A percentile compares a stretch with the other conserved stretches of the same genome.
Evolutionary conservation across 2,113 vertebrate genomes (phyloP).

Genomic region (Callocephalon fimbriatum): DNA sequence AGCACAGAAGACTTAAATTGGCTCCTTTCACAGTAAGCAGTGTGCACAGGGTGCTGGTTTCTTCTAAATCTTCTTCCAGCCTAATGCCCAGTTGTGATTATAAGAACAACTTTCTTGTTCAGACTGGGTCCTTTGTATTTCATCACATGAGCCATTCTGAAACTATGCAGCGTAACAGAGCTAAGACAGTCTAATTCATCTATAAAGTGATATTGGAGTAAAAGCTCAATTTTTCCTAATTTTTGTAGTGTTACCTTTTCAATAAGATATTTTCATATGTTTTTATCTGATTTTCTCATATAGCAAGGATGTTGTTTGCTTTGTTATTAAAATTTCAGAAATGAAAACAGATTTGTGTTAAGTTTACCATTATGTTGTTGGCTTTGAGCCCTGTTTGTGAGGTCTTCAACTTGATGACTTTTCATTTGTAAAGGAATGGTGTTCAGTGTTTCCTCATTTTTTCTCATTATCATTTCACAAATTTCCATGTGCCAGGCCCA

Average conservation of each 20-base stretch:
- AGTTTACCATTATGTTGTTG: background rate
- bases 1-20: background rate
- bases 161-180: background rate
- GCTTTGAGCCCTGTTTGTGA: background rate
- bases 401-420: background rate
- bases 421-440: background rate
- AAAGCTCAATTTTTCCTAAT: background rate
- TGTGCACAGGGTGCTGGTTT: background rate
- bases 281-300: background rate
- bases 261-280: background rate
- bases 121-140: background rate
- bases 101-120: background rate
- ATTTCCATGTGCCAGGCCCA: background rate
- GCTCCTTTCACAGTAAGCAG: background rate
- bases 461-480: background rate
- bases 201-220: background rate
- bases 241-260: background rate
- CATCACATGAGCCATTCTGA: background rate
- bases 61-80: background rate
- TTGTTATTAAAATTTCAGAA: background rate
- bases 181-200: background rate
- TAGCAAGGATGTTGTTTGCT: background rate
- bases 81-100: background rate
- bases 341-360: background rate
- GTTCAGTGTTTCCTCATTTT: background rate